These are phyloP conservation scores for Papilio machaon DNA, from an alignment of 1,140 invertebrate species.

Conservation along the genomic window DNA sequence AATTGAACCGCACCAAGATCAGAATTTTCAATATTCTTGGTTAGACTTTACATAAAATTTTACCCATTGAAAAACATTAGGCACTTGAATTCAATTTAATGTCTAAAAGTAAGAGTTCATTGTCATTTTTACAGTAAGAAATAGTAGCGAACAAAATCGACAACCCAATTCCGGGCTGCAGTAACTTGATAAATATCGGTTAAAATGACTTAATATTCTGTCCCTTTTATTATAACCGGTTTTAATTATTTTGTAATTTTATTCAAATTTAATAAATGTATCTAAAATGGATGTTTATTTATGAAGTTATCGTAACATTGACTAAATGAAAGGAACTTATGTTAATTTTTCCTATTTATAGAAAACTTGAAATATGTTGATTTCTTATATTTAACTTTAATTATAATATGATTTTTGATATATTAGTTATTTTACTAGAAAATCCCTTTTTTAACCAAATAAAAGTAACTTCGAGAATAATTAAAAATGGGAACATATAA, in stretches of 20 bases:
- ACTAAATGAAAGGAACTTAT: constrained; percentile 3
- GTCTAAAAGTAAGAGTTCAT: not conserved
- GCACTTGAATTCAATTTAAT: constrained; percentile 5
- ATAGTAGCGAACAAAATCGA: too few species aligned
- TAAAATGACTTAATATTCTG: too few species aligned
- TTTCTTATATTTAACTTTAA: not conserved
- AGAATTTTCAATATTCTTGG: too few species aligned
- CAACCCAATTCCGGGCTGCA: too few species aligned
- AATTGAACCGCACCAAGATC: too few species aligned
- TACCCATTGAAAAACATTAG: constrained; percentile 17
- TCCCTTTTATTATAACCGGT: too few species aligned
- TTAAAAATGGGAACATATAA: too few species aligned
- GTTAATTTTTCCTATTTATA: not conserved
- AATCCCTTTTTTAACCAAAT: not conserved
- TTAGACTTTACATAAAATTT: not conserved
- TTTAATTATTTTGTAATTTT: not conserved
- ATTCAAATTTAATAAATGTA: not conserved
- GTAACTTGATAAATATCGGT: too few species aligned
- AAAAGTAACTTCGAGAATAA: too few species aligned
- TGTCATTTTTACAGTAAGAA: too few species aligned
- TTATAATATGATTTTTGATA: not conserved
- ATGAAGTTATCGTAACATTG: not conserved
- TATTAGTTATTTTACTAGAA: not conserved
- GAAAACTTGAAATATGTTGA: too few species aligned
- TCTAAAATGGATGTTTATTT: not conserved